Evolutionary conservation across 1,140 invertebrate species (phyloP).

Genomic region (Lordiphosa mommai): DNA sequence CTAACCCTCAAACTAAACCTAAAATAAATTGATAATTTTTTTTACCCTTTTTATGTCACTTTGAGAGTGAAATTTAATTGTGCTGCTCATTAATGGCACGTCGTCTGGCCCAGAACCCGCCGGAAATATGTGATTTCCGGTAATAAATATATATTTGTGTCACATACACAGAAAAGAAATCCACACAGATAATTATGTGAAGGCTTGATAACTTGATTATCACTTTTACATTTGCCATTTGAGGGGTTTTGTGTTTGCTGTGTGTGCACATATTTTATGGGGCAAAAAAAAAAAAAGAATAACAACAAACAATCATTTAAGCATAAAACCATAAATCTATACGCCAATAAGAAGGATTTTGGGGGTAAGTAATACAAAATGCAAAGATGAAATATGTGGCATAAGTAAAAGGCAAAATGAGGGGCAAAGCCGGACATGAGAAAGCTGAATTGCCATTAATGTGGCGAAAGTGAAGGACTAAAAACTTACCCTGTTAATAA

Average conservation of each 20-base stretch:
- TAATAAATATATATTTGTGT: constrained; percentile 60
- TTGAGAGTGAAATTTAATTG: constrained; percentile 69
- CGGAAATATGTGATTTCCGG: constrained; percentile 74
- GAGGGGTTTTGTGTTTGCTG: background rate
- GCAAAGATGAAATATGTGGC: constrained; percentile 7
- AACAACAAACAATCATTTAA: constrained; percentile 53
- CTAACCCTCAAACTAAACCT: background rate
- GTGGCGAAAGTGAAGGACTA: background rate
- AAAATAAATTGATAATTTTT: background rate
- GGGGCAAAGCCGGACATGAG: constrained; percentile 5
- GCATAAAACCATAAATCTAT: constrained; percentile 51
- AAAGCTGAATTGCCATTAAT: background rate
- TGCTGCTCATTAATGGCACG: constrained; percentile 65
- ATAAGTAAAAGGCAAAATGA: constrained; percentile 2
- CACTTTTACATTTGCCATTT: constrained; percentile 29
- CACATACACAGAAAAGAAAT: constrained; percentile 16
- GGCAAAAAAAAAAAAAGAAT: background rate
- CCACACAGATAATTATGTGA: constrained; percentile 16
- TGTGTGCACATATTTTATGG: background rate
- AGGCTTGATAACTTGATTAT: constrained; percentile 54
- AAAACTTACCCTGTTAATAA: constrained; percentile 11
- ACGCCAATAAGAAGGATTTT: constrained; percentile 33
- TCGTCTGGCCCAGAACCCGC: constrained; percentile 23
- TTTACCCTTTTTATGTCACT: constrained; percentile 44
- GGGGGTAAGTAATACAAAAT: background rate